Evolutionary conservation across 2,113 vertebrate species (phyloP).

Genomic region (Lipophrys pholis): DNA sequence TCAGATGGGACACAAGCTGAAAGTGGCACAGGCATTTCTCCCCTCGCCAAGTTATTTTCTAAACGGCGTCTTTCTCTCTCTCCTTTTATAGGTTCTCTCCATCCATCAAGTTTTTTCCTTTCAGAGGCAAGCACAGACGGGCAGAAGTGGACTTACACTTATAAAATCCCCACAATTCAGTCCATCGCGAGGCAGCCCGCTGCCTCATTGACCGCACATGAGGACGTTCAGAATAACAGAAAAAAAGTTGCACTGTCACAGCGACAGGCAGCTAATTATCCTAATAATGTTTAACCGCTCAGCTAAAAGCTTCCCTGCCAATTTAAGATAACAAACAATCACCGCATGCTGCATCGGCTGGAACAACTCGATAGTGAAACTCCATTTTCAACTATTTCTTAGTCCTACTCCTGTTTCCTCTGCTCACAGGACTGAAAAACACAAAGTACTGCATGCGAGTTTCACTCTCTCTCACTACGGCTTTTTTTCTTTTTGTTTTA

Average conservation of each 20-base stretch:
- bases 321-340: not conserved
- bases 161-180: not conserved
- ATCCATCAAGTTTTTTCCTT: slow-evolving; percentile 28
- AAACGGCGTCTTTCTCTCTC: slow-evolving; percentile 5
- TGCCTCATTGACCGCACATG: slow-evolving; percentile 2
- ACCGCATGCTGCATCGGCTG: not conserved
- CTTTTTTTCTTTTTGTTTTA: not conserved
- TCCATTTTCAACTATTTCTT: not conserved
- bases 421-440: not conserved
- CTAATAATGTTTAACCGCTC: too few relatives aligned
- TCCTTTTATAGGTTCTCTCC: slow-evolving; percentile 14
- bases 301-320: not conserved
- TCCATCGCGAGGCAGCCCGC: not conserved
- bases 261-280: not conserved
- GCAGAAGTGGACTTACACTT: slow-evolving; percentile 20
- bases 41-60: slow-evolving; percentile 14
- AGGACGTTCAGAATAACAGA: not conserved
- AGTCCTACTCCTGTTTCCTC: not conserved
- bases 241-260: not conserved
- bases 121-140: slow-evolving; percentile 15
- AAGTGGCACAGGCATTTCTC: slow-evolving; percentile 14
- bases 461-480: not conserved
- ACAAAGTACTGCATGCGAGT: too few relatives aligned
- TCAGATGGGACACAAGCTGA: slow-evolving; percentile 13
- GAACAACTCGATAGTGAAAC: not conserved